A percentile compares a stretch with the other conserved stretches of the same genome.
phyloP scores from a whole-genome alignment of 2,113 vertebrate species.

The Atlantisia rogersi region DNA sequence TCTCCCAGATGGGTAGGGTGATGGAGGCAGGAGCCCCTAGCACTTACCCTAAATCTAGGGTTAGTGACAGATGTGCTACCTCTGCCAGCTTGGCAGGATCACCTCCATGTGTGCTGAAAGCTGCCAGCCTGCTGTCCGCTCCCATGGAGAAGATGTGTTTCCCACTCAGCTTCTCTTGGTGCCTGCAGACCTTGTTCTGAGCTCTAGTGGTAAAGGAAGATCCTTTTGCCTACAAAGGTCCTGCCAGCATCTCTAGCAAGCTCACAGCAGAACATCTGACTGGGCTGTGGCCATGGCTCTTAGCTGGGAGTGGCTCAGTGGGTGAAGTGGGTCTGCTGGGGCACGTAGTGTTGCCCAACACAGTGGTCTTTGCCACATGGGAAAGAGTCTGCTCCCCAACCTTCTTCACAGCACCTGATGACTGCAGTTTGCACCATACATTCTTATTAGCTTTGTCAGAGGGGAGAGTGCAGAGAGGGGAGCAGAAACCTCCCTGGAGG shows the following conservation, averaged over 20 bases:
- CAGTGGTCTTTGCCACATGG: fast-evolving
- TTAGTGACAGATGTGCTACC: not conserved
- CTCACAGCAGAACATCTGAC: fast-evolving
- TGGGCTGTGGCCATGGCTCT: fast-evolving
- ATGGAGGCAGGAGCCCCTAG: not conserved
- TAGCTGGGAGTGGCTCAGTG: fast-evolving
- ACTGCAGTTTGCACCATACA: not conserved
- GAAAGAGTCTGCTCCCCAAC: not conserved
- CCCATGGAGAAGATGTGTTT: not conserved
- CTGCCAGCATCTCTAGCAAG: not conserved
- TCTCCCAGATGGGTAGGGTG: not conserved
- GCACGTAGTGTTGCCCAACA: fast-evolving
- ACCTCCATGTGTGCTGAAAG: fast-evolving
- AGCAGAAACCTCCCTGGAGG: not conserved
- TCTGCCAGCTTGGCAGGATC: not conserved
- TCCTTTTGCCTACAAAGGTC: not conserved
- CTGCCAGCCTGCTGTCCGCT: not conserved
- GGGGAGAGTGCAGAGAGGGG: not conserved
- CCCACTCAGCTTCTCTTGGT: not conserved
- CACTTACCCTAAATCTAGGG: not conserved
- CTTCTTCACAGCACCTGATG: not conserved
- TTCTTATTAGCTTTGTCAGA: not conserved
- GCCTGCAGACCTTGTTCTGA: not conserved
- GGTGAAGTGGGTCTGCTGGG: not conserved
- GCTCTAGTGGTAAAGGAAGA: not conserved